These are phyloP conservation scores for Antennarius striatus DNA, from an alignment of 2,113 vertebrate species.

Conservation along the genomic window DNA sequence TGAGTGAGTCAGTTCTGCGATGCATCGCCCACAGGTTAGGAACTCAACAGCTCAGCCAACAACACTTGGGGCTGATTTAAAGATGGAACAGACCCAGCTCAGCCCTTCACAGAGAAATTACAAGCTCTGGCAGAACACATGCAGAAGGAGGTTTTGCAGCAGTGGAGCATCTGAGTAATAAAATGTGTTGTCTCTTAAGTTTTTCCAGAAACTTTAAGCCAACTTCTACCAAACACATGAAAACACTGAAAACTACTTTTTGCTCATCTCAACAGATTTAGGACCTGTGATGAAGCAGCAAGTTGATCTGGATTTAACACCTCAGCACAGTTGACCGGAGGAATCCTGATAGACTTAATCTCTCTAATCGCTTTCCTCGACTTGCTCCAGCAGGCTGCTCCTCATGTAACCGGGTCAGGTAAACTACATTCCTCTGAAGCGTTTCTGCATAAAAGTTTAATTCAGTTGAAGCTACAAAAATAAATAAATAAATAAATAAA, in stretches of 20 bases:
- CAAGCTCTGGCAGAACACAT: constrained; percentile 24
- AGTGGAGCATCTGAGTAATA: constrained; percentile 28
- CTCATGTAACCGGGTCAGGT: constrained; percentile 60
- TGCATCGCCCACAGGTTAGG: constrained; percentile 1
- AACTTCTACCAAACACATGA: no score
- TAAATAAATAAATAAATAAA: no score
- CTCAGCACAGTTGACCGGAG: constrained; percentile 46
- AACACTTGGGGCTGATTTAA: constrained; percentile 56
- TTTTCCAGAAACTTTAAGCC: no score
- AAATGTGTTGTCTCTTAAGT: constrained; percentile 5
- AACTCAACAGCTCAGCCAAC: constrained; percentile 52
- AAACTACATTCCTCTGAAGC: not conserved
- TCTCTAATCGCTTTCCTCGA: constrained; percentile 74
- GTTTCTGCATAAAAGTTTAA: not conserved
- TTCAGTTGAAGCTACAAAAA: not conserved
- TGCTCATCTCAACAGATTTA: no score
- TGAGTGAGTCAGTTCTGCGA: constrained; percentile 18
- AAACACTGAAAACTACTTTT: no score
- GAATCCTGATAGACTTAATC: constrained; percentile 72
- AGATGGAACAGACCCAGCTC: constrained; percentile 35
- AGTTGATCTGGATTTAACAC: constrained; percentile 50
- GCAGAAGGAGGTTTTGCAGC: not conserved
- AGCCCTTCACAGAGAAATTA: constrained; percentile 27
- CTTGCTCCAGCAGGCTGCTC: constrained; percentile 47
- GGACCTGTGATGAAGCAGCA: not conserved